phyloP scores from a whole-genome alignment of 2,797 vertebrate genomes.

The Podarcis siculus region DNA sequence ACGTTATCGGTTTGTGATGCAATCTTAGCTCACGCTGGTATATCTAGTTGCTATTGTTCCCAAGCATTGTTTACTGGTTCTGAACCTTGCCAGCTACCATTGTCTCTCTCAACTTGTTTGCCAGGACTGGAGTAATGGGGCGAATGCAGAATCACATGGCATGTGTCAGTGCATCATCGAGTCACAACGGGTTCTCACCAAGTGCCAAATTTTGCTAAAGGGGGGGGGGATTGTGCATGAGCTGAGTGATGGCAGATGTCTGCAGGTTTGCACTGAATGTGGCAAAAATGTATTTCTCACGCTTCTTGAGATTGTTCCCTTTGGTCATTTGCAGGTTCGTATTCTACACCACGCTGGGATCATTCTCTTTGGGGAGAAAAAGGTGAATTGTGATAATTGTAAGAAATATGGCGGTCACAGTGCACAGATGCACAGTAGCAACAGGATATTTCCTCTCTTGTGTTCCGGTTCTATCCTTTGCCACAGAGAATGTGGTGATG shows the following conservation, averaged over 20 bases:
- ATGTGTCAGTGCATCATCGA: slow-evolving; percentile 7
- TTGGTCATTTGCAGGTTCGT: background rate
- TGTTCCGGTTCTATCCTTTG: background rate
- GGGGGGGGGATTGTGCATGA: background rate
- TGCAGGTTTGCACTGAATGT: background rate
- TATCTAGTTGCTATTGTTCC: slow-evolving; percentile 59
- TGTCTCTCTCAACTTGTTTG: slow-evolving; percentile 70
- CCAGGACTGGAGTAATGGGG: slow-evolving; percentile 20
- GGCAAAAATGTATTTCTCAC: background rate
- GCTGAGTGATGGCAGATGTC: background rate
- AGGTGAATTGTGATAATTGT: background rate
- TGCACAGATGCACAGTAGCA: background rate
- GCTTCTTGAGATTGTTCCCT: background rate
- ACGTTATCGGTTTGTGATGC: slow-evolving; percentile 60
- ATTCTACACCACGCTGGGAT: background rate
- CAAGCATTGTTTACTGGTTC: slow-evolving; percentile 68
- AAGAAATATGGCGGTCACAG: background rate
- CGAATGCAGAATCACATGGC: slow-evolving; percentile 39
- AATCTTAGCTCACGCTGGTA: slow-evolving; percentile 47
- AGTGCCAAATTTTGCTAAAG: background rate
- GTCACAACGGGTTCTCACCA: background rate
- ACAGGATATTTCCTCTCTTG: background rate
- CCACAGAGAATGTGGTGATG: background rate
- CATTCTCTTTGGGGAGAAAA: background rate
- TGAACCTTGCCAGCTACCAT: slow-evolving; percentile 64